Conservation (phyloP, 2,888 invertebrate genomes). For the Apamea monoglypha region DNA sequence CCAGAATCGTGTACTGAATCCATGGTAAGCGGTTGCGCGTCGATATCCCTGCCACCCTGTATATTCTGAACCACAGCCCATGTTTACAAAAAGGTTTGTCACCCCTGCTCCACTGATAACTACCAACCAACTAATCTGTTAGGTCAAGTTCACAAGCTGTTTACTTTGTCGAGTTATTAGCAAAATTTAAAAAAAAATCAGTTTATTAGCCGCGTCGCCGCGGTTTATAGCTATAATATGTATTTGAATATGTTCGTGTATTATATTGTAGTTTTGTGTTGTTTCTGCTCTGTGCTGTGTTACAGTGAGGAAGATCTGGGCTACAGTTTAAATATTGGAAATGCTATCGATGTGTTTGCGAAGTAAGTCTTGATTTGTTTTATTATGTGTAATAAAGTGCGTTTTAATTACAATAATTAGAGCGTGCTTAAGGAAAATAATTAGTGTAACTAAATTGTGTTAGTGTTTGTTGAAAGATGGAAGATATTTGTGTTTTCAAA, state of each 20-base stretch:
- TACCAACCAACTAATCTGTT: slow-evolving; percentile 79
- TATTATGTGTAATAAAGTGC: slow-evolving; percentile 18
- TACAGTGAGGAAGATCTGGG: slow-evolving; percentile 81
- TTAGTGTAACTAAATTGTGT: not conserved
- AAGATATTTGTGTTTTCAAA: not conserved
- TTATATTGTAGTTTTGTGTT: slow-evolving; percentile 69
- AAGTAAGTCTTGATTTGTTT: slow-evolving; percentile 79
- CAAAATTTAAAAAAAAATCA: slow-evolving; percentile 87
- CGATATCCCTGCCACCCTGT: no score
- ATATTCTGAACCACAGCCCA: slow-evolving; percentile 1
- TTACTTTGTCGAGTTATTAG: slow-evolving; percentile 81
- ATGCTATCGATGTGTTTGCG: slow-evolving; percentile 87
- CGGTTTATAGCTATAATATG: slow-evolving; percentile 70
- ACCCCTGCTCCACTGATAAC: slow-evolving; percentile 62
- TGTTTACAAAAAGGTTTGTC: slow-evolving; percentile 44
- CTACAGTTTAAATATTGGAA: slow-evolving; percentile 84
- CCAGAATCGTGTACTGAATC: no score
- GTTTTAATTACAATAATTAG: not conserved
- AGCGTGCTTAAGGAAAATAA: slow-evolving; percentile 17
- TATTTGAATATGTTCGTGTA: slow-evolving; percentile 73
- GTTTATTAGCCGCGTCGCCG: slow-evolving; percentile 76
- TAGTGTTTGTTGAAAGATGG: not conserved
- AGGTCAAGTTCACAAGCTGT: slow-evolving; percentile 87
- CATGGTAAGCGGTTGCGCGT: no score
- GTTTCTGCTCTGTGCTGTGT: slow-evolving; percentile 73